Evolutionary conservation across 35 echinoderm and acorn worm species (phyloP).

Genomic region (Stichopus chloronotus): DNA sequence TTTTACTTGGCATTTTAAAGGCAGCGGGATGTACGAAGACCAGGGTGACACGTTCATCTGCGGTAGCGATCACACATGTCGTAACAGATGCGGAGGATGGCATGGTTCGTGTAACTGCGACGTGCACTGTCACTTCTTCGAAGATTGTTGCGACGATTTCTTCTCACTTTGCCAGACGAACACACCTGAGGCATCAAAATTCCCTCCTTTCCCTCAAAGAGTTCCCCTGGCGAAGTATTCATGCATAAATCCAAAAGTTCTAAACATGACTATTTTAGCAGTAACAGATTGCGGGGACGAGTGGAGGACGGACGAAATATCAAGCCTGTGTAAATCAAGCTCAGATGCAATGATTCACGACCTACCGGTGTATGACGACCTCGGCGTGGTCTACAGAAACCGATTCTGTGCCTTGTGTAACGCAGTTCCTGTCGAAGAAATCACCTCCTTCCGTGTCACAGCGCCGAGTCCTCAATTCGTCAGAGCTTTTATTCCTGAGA

Average conservation of each 20-base stretch:
- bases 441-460: background rate
- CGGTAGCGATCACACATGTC: constrained; percentile 12
- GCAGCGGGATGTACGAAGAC: background rate
- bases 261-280: background rate
- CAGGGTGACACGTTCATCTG: background rate
- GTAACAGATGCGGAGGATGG: constrained; percentile 2
- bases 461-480: background rate
- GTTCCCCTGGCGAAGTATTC: background rate
- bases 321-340: background rate
- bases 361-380: background rate
- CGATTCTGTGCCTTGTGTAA: constrained; percentile 3
- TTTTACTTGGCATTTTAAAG: background rate
- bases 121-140: background rate
- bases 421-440: background rate
- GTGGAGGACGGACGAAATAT: background rate
- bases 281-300: background rate
- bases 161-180: background rate
- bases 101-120: background rate
- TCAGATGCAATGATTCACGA: background rate
- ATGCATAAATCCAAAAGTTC: background rate
- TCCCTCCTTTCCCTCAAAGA: background rate
- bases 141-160: constrained; percentile 13
- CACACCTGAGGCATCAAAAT: background rate
- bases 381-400: background rate
- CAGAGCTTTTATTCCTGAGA: background rate